Percentiles rank a stretch among this genome's conserved stretches.
Conservation (phyloP, 2,113 vertebrate species). For the Lampris megalopsis region DNA sequence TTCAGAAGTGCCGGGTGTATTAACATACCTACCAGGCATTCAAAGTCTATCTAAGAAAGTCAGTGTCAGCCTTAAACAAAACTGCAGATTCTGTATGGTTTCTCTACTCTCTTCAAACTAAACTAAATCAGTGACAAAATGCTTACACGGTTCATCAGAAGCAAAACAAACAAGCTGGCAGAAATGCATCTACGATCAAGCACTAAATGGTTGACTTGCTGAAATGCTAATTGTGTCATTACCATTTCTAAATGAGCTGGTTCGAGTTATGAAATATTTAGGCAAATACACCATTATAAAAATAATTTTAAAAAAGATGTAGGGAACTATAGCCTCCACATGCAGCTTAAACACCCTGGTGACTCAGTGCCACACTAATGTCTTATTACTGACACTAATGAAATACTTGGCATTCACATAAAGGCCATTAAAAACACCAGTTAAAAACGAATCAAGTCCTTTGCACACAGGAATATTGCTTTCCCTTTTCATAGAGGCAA, state of each 20-base stretch:
- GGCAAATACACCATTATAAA: slow-evolving; percentile 30
- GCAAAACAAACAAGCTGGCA: slow-evolving; percentile 37
- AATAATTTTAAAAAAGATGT: slow-evolving; percentile 6
- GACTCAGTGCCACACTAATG: slow-evolving; percentile 52
- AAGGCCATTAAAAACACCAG: slow-evolving; percentile 65
- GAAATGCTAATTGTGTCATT: slow-evolving; percentile 62
- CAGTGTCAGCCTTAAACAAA: slow-evolving; percentile 36
- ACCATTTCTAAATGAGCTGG: slow-evolving; percentile 43
- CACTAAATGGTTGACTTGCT: slow-evolving; percentile 40
- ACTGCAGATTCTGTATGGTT: slow-evolving; percentile 26
- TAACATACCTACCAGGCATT: slow-evolving; percentile 52
- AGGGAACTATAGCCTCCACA: neutral
- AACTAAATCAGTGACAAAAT: neutral
- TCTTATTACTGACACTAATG: slow-evolving; percentile 61
- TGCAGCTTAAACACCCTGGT: slow-evolving; percentile 52
- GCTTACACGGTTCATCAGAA: slow-evolving; percentile 15
- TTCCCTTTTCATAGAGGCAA: neutral
- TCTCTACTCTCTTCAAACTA: slow-evolving; percentile 30
- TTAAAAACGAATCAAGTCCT: slow-evolving; percentile 57
- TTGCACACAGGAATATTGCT: neutral
- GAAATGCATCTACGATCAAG: slow-evolving; percentile 39
- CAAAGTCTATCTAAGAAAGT: slow-evolving; percentile 31
- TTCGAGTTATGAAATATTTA: slow-evolving; percentile 43
- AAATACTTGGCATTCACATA: slow-evolving; percentile 62
- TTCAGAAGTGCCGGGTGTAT: slow-evolving; percentile 51